Evolutionary conservation across 2,113 vertebrate genomes (phyloP), one percentile per base, ranked within the genome.

Genomic region (Phodopus roborovskii): DNA sequence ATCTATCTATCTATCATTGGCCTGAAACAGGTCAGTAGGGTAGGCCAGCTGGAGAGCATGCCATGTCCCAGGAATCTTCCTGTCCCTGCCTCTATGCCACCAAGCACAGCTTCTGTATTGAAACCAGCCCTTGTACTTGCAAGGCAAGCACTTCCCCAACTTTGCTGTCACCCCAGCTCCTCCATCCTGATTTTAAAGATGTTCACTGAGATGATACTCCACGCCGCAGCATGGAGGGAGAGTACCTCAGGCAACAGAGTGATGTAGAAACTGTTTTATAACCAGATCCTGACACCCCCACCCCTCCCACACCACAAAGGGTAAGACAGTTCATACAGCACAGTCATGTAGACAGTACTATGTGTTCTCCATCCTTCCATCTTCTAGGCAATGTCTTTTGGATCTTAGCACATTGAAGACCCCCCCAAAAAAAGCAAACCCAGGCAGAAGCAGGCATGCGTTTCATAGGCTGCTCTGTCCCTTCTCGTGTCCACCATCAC

Each of bases 391-490:
- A 15, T 82, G 56, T 16, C 75, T 39, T 85, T 70, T 50, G 79
- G n/a, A 71, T 84, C 30, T 33, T 94, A 16, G 50, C 50, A 42
- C 86, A 70, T 48, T 71, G 88, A 90, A 95, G 93, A 68, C 45
- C n/a, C n/a, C n/a, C n/a, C n/a, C n/a, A 42, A 12, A 60, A 56
- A 74, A 42, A 66, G 74, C 64, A 20, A 50, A 30, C 24, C 68
- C 19, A 39, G 74, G 36, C n/a, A 78, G 74, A 84, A 75, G n/a
- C 68, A 45, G 87, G 45, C 82, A 62, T 45, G n/a, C 71, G n/a
- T 91, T 90, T 96, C 86, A 85, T 88, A 95, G 77, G n/a, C 82
- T 39, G 58, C 10, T 56, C 68, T 70, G n/a, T 10, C 48, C 13
- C 26, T 15, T 77, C 60, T 58, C 62, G 36, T 0, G 0, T 58